Evolutionary conservation across 2,888 invertebrate genomes (phyloP).

Genomic region (Cistogaster globosa): DNA sequence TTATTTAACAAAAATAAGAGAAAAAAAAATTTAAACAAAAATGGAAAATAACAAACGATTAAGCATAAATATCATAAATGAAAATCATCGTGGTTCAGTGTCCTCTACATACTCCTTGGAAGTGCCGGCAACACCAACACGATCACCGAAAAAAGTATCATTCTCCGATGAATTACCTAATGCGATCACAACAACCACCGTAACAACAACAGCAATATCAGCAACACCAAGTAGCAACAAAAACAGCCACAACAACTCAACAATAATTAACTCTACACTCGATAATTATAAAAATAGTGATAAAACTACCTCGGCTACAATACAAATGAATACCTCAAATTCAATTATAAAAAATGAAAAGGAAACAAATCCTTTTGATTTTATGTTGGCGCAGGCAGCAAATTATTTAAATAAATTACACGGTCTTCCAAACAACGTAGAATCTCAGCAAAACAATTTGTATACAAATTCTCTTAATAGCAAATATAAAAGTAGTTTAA

Average conservation of each 20-base stretch:
- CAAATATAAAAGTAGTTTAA: slow-evolving; percentile 70
- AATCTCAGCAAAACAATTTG: background rate
- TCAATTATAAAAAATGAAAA: slow-evolving; percentile 47
- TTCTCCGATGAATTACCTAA: slow-evolving; percentile 82
- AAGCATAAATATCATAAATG: slow-evolving; percentile 51
- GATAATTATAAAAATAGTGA: slow-evolving; percentile 15
- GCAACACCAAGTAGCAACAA: slow-evolving; percentile 14
- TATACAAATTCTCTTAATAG: slow-evolving; percentile 40
- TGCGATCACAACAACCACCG: slow-evolving; percentile 50
- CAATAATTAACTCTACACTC: slow-evolving; percentile 7
- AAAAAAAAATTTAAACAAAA: slow-evolving; percentile 26
- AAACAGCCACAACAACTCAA: background rate
- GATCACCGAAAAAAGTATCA: slow-evolving; percentile 82
- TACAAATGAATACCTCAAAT: slow-evolving; percentile 66
- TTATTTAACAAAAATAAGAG: background rate
- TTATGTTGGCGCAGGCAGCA: slow-evolving; percentile 77
- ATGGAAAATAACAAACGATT: slow-evolving; percentile 61
- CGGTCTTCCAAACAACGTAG: slow-evolving; percentile 71
- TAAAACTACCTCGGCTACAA: slow-evolving; percentile 60
- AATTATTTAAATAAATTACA: slow-evolving; percentile 81
- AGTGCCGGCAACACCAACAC: slow-evolving; percentile 79
- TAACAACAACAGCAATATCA: slow-evolving; percentile 26
- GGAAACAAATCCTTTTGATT: slow-evolving; percentile 77
- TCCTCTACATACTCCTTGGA: slow-evolving; percentile 80
- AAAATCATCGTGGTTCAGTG: slow-evolving; percentile 80